Percentiles rank a stretch among this genome's conserved stretches.
Evolutionary conservation across 2,888 invertebrate genomes (phyloP).

Genomic region (Mesopsocus fuscifrons): DNA sequence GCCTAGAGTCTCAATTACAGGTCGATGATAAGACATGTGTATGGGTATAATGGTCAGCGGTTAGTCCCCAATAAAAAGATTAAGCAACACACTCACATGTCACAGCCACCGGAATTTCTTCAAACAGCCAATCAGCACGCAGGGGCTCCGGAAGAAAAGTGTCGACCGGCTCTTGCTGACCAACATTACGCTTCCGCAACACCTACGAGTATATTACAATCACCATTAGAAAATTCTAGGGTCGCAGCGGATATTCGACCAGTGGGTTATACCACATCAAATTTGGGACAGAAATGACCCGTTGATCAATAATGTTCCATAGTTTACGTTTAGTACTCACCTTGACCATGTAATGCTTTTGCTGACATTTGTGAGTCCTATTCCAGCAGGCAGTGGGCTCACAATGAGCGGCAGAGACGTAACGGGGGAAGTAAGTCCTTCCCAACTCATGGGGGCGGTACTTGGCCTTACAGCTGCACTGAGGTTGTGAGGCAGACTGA

Average conservation of each 20-base stretch:
- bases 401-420: background rate
- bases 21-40: too few species aligned
- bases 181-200: background rate
- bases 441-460: background rate
- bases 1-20: too few species aligned
- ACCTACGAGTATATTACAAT: background rate
- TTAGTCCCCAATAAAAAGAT: background rate
- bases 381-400: background rate
- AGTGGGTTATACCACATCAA: too few species aligned
- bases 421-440: background rate
- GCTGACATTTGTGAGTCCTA: background rate
- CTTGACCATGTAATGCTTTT: background rate
- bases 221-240: too few species aligned
- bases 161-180: background rate
- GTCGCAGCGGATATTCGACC: too few species aligned
- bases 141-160: background rate
- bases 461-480: background rate
- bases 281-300: too few species aligned
- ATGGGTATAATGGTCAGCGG: too few species aligned
- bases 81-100: background rate
- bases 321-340: too few species aligned
- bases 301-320: too few species aligned
- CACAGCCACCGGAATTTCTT: background rate
- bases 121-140: background rate
- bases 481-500: background rate